These are phyloP conservation scores for Cynopterus brachyotis DNA, from an alignment of 2,113 vertebrate species.

Conservation along the genomic window DNA sequence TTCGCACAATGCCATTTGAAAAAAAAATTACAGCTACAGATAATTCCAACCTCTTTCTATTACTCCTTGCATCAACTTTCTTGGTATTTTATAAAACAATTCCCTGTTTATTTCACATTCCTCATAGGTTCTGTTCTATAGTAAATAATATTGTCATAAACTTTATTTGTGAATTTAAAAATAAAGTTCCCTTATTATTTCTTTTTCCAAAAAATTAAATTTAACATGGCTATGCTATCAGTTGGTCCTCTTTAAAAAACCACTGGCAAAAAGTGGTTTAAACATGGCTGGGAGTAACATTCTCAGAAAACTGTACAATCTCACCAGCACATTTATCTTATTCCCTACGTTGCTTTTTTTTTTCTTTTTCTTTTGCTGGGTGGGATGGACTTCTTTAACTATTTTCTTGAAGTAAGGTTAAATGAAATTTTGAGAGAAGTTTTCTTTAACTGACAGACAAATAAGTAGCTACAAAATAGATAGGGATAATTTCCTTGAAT, in stretches of 20 bases:
- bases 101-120: not conserved
- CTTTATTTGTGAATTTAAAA: not conserved
- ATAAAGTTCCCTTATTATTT: not conserved
- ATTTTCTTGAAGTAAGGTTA: not conserved
- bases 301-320: not conserved
- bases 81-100: not conserved
- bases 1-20: not conserved
- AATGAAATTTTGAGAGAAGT: not conserved
- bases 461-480: slow-evolving; percentile 33
- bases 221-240: not conserved
- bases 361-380: too few relatives aligned
- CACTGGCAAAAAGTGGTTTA: not conserved
- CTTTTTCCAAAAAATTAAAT: not conserved
- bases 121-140: not conserved
- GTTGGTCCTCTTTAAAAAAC: not conserved
- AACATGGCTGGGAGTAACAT: rapidly evolving
- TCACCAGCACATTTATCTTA: not conserved
- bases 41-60: not conserved
- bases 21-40: not conserved
- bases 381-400: not conserved
- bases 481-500: slow-evolving; percentile 49
- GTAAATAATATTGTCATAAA: not conserved
- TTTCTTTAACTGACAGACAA: not conserved
- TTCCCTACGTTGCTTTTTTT: not conserved
- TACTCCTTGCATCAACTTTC: not conserved